Conservation (phyloP, 1,140 invertebrate genomes). For the Drosophila jambulina region DNA sequence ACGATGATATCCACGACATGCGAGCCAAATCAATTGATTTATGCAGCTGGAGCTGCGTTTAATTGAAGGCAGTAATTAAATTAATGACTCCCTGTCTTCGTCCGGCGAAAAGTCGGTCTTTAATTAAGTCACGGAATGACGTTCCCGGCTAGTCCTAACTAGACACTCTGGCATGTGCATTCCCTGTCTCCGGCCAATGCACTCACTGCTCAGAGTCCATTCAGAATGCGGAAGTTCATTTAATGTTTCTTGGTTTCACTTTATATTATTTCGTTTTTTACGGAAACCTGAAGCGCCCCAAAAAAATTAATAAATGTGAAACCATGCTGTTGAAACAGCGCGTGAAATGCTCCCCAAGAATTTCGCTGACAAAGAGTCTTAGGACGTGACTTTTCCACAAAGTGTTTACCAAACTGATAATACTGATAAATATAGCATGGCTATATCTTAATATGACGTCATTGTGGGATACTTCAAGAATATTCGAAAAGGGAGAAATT, state of each 20-base stretch:
- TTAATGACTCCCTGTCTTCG: slow-evolving; percentile 51
- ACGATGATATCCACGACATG: slow-evolving; percentile 42
- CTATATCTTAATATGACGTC: not conserved
- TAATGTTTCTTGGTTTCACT: slow-evolving; percentile 11
- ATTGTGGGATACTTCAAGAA: not conserved
- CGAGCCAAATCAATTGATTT: slow-evolving; percentile 80
- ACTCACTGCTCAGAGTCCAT: slow-evolving; percentile 9
- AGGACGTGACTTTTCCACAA: slow-evolving; percentile 31
- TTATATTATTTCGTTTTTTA: not conserved
- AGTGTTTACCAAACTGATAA: not conserved
- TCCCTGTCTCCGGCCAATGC: slow-evolving; percentile 40
- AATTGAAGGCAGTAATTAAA: slow-evolving; percentile 78
- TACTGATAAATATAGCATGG: slow-evolving; percentile 1
- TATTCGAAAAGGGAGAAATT: not conserved
- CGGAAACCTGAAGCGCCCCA: slow-evolving; percentile 14
- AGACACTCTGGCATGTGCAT: slow-evolving; percentile 57
- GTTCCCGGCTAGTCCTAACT: slow-evolving; percentile 34
- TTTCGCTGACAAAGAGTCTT: slow-evolving; percentile 25
- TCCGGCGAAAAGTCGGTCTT: slow-evolving; percentile 30
- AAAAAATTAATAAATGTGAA: slow-evolving; percentile 3
- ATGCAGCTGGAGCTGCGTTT: slow-evolving; percentile 62
- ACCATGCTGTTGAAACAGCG: slow-evolving; percentile 18
- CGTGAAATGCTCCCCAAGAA: slow-evolving; percentile 5
- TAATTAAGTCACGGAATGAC: slow-evolving; percentile 71
- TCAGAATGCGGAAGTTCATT: slow-evolving; percentile 65